phyloP scores from a whole-genome alignment of 1,140 invertebrate genomes.

The Bombus terrestris region DNA sequence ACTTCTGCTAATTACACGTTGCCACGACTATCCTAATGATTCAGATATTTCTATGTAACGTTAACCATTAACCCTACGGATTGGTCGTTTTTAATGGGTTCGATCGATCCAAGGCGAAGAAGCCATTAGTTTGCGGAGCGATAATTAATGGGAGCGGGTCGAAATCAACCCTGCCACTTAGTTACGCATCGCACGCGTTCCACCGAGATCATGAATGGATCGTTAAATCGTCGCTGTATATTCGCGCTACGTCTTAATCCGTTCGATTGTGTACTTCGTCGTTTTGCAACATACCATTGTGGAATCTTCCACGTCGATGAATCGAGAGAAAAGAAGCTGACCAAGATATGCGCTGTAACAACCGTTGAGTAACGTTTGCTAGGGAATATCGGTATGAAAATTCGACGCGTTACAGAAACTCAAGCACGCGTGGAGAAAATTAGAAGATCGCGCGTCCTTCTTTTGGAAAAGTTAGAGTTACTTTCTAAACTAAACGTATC shows the following conservation, averaged over 20 bases:
- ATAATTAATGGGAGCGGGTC: conserved; percentile 60
- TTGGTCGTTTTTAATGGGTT: conserved; percentile 28
- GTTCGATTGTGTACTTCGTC: background rate
- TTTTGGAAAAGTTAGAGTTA: background rate
- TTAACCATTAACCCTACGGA: conserved; percentile 43
- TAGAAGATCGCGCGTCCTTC: background rate
- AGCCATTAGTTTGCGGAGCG: conserved; percentile 51
- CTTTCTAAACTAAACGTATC: background rate
- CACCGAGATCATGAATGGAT: conserved; percentile 37
- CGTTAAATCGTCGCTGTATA: conserved; percentile 23
- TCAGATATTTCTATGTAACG: conserved; percentile 31
- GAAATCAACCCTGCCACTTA: conserved; percentile 47
- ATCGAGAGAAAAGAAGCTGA: background rate
- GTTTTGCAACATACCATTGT: background rate
- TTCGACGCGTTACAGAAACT: background rate
- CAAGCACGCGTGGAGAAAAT: background rate
- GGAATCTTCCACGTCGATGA: background rate
- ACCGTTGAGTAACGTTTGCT: background rate
- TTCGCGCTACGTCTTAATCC: background rate
- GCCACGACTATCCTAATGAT: conserved; percentile 29
- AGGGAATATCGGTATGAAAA: background rate
- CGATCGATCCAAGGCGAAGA: conserved; percentile 43
- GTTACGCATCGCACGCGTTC: conserved; percentile 31
- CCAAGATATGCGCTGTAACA: background rate
- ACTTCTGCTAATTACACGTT: conserved; percentile 59